A percentile compares a stretch with the other conserved stretches of the same genome.
Evolutionary conservation across 2,797 vertebrate species (phyloP).

Genomic region (Octomys mimax): DNA sequence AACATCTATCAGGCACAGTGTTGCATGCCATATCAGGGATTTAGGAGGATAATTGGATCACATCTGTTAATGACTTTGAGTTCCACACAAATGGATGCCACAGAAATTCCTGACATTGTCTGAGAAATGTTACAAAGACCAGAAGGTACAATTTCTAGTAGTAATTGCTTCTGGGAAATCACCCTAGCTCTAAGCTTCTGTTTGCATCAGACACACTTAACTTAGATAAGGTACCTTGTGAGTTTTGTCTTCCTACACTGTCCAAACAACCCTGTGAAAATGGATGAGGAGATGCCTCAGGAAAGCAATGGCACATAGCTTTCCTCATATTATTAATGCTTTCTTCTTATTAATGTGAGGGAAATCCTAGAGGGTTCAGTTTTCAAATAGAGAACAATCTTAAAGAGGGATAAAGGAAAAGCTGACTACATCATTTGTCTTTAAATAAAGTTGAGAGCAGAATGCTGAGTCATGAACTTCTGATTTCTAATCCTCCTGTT

Average conservation of each 20-base stretch:
- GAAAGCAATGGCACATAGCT: fast-evolving
- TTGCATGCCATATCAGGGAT: not conserved
- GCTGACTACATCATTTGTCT: not conserved
- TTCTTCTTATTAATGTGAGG: not conserved
- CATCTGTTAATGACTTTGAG: conserved; percentile 74
- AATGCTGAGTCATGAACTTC: not conserved
- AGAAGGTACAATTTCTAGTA: conserved; percentile 36
- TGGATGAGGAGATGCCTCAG: not conserved
- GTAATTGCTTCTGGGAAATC: conserved; percentile 48
- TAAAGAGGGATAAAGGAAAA: conserved; percentile 29
- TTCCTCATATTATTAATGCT: too few relatives aligned
- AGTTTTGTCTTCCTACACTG: not conserved
- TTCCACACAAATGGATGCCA: conserved; percentile 62
- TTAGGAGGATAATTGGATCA: conserved; percentile 57
- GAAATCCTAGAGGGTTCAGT: not conserved
- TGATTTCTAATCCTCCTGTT: not conserved
- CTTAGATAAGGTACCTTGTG: not conserved
- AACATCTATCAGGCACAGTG: not conserved
- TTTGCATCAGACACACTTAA: not conserved
- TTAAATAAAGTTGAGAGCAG: conserved; percentile 2
- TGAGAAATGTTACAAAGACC: conserved; percentile 42
- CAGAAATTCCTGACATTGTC: conserved; percentile 74
- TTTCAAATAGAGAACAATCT: not conserved
- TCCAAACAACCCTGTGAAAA: not conserved
- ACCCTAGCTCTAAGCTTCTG: not conserved